Percentiles rank a stretch among this genome's conserved stretches.
These are phyloP conservation scores for Epistrophe grossulariae DNA, from an alignment of 2,888 invertebrate genomes.

Conservation along the genomic window DNA sequence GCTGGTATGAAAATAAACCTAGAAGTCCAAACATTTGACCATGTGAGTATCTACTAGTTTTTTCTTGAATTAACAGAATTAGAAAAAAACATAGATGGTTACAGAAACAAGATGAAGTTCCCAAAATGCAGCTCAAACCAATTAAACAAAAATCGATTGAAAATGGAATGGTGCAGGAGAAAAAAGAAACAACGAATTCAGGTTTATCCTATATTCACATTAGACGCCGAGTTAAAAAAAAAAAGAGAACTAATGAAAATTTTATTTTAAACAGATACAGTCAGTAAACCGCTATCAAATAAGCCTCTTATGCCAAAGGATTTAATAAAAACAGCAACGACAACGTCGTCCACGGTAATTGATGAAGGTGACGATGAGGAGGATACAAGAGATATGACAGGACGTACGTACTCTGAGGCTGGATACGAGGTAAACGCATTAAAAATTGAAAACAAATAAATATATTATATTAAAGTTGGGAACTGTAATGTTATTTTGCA, in stretches of 20 bases:
- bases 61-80: not conserved
- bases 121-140: conserved; percentile 40
- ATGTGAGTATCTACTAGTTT: conserved; percentile 74
- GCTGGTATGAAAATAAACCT: conserved; percentile 95
- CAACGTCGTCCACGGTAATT: not conserved
- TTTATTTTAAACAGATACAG: not conserved
- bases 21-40: conserved; percentile 90
- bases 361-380: conserved; percentile 87
- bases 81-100: not conserved
- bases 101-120: conserved; percentile 56
- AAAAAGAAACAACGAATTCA: conserved; percentile 79
- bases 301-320: conserved; percentile 78
- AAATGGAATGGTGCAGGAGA: conserved; percentile 80
- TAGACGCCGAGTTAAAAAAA: too few relatives aligned
- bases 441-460: not conserved
- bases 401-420: conserved; percentile 90
- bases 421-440: conserved; percentile 88
- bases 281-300: conserved; percentile 70
- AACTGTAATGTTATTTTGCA: not conserved
- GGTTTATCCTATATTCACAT: conserved; percentile 63
- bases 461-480: too few relatives aligned
- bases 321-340: conserved; percentile 62
- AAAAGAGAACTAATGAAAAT: not conserved
- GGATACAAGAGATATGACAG: conserved; percentile 91
- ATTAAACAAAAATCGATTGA: conserved; percentile 78